phyloP scores from a whole-genome alignment of 2,113 vertebrate genomes.

The Hyperopisus bebe region DNA sequence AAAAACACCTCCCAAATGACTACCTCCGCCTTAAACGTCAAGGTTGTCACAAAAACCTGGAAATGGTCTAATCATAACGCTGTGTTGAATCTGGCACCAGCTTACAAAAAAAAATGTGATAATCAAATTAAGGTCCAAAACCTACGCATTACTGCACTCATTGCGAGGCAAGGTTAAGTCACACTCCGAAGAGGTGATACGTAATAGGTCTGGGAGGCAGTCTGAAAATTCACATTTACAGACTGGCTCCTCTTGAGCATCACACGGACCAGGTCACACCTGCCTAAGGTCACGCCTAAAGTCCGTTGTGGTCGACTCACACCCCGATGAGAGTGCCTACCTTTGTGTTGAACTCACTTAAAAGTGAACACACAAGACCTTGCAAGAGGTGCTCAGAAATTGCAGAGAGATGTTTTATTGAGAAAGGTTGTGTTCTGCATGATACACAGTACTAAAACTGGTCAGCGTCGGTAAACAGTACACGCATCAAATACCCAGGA shows the following conservation, averaged over 20 bases:
- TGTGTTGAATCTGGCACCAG: not conserved
- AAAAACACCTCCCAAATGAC: not conserved
- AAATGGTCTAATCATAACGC: not conserved
- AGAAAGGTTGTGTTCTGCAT: conserved; percentile 36
- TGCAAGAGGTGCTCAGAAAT: conserved; percentile 28
- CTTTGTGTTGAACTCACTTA: conserved; percentile 11
- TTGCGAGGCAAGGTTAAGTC: not conserved
- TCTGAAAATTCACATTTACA: not conserved
- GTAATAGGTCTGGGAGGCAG: not conserved
- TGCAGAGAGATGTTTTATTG: conserved; percentile 43
- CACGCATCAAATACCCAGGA: conserved; percentile 27
- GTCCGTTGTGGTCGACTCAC: not conserved
- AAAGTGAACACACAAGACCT: conserved; percentile 43
- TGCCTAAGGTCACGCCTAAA: not conserved
- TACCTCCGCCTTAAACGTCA: not conserved
- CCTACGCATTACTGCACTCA: not conserved
- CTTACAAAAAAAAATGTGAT: not conserved
- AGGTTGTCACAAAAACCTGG: not conserved
- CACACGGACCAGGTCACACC: not conserved
- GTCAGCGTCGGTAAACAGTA: conserved; percentile 23
- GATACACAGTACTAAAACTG: conserved; percentile 31
- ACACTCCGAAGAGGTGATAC: not conserved
- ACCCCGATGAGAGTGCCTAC: not conserved
- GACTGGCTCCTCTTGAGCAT: not conserved
- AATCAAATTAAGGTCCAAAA: not conserved